Percentiles rank a stretch among this genome's conserved stretches.
phyloP scores from a whole-genome alignment of 1,140 invertebrate genomes.

The Drosophila seguyi region DNA sequence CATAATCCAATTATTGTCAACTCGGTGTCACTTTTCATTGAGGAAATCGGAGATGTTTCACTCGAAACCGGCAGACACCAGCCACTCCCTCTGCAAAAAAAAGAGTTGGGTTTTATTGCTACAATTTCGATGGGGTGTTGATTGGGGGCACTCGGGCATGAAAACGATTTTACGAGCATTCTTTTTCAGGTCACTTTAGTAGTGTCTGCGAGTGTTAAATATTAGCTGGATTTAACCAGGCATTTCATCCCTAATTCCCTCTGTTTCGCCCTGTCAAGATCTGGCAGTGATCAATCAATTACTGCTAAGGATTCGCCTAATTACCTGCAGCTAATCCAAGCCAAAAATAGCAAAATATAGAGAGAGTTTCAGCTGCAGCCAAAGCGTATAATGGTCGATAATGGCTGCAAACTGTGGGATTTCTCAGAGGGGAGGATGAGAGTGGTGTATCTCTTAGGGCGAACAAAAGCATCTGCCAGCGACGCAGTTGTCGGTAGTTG shows the following conservation, averaged over 20 bases:
- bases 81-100: slow-evolving; percentile 1
- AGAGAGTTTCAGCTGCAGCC: slow-evolving; percentile 21
- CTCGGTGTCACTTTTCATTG: slow-evolving; percentile 73
- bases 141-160: slow-evolving; percentile 64
- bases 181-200: slow-evolving; percentile 57
- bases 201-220: not conserved
- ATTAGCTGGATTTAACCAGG: slow-evolving; percentile 1
- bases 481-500: slow-evolving; percentile 33
- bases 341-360: slow-evolving; percentile 42
- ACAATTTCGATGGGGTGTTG: slow-evolving; percentile 32
- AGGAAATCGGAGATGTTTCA: slow-evolving; percentile 42
- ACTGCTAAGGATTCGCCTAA: slow-evolving; percentile 30
- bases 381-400: slow-evolving; percentile 69
- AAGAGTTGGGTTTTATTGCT: slow-evolving; percentile 22
- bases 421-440: slow-evolving; percentile 1
- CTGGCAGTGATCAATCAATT: slow-evolving; percentile 39
- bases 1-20: slow-evolving; percentile 75
- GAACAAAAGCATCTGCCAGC: slow-evolving; percentile 59
- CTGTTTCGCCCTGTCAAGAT: slow-evolving; percentile 3
- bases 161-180: slow-evolving; percentile 60
- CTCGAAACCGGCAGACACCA: not conserved
- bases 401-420: slow-evolving; percentile 56
- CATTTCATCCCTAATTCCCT: slow-evolving; percentile 3
- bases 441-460: slow-evolving; percentile 4
- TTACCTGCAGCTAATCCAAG: slow-evolving; percentile 27